Conservation (phyloP, 2,888 invertebrate genomes). For the Timema cristinae region DNA sequence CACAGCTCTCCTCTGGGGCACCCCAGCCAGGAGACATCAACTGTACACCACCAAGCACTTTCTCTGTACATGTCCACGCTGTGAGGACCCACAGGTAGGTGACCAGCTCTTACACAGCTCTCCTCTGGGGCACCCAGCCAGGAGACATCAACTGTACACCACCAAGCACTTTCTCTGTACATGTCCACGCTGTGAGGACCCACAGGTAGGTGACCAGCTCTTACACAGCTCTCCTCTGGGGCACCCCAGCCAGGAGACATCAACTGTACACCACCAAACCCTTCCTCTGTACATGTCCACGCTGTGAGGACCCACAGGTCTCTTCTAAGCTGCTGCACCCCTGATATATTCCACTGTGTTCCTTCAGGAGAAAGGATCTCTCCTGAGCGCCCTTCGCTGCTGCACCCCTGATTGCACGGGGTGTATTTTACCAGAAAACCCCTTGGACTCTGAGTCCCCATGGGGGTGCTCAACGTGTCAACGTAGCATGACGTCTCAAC, state of each 20-base stretch:
- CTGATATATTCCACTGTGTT: neutral
- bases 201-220: conserved; percentile 62
- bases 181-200: too few relatives aligned
- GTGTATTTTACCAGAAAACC: conserved; percentile 54
- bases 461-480: conserved; percentile 60
- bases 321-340: neutral
- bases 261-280: conserved; percentile 63
- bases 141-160: too few relatives aligned
- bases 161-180: too few relatives aligned
- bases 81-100: conserved; percentile 61
- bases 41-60: too few relatives aligned
- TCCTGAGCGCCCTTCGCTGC: conserved; percentile 56
- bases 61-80: too few relatives aligned
- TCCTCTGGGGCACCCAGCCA: too few relatives aligned
- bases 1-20: too few relatives aligned
- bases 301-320: conserved; percentile 63
- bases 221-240: conserved; percentile 65
- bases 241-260: conserved; percentile 58
- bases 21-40: too few relatives aligned
- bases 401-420: conserved; percentile 51
- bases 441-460: conserved; percentile 49
- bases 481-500: conserved; percentile 48
- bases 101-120: too few relatives aligned
- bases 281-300: conserved; percentile 60
- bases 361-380: conserved; percentile 55